Conservation (phyloP, 2,797 vertebrate species). For the Pipistrellus pygmaeus region DNA sequence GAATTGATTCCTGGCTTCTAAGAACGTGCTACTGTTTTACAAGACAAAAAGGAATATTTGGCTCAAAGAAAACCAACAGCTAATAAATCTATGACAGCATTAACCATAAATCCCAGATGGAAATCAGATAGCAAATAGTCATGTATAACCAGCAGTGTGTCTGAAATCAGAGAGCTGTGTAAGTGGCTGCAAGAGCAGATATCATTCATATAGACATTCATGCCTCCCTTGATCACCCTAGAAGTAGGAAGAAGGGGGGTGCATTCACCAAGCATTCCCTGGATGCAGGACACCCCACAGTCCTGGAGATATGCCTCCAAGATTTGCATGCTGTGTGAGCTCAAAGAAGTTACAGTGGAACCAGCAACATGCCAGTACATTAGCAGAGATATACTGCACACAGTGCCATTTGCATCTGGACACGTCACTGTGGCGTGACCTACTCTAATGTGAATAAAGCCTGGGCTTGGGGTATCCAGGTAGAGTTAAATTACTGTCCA, state of each 20-base stretch:
- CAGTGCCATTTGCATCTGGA: not conserved
- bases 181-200: not conserved
- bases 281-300: accelerated
- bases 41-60: conserved; percentile 24
- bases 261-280: accelerated
- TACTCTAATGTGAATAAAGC: not conserved
- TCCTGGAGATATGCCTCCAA: accelerated
- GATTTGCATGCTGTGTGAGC: not conserved
- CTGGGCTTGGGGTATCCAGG: not conserved
- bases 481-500: not conserved
- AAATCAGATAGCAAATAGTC: not conserved
- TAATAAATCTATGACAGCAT: not conserved
- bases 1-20: conserved; percentile 27
- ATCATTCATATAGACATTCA: accelerated
- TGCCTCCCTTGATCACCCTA: too few species aligned
- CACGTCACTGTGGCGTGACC: not conserved
- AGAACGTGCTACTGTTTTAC: conserved; percentile 28
- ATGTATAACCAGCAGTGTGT: not conserved
- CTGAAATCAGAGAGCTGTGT: not conserved
- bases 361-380: not conserved
- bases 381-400: accelerated
- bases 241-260: not conserved
- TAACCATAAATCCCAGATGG: conserved; percentile 35
- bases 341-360: not conserved
- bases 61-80: not conserved